A percentile compares a stretch with the other conserved stretches of the same genome.
Conservation (phyloP, 1,140 invertebrate genomes). For the Procambarus clarkii region DNA sequence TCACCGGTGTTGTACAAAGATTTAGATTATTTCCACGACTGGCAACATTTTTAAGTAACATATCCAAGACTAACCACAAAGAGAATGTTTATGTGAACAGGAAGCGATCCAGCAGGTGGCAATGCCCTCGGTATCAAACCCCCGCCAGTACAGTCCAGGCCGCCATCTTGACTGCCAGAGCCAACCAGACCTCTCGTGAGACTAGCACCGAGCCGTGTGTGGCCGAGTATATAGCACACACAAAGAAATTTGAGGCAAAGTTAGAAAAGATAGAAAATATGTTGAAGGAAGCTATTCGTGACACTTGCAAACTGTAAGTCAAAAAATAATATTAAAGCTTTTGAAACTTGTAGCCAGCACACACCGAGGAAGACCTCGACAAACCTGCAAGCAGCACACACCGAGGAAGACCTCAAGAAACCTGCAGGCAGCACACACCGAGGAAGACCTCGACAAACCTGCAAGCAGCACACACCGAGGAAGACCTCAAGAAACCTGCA, state of each 20-base stretch:
- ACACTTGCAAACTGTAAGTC: not conserved
- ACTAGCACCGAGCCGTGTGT: not conserved
- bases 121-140: not conserved
- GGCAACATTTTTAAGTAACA: not conserved
- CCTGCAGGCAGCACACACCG: too few relatives aligned
- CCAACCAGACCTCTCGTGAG: not conserved
- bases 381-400: too few relatives aligned
- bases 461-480: too few relatives aligned
- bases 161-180: not conserved
- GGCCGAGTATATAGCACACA: not conserved
- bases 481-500: too few relatives aligned
- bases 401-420: too few relatives aligned
- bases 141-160: not conserved
- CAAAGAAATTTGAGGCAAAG: not conserved
- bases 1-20: not conserved
- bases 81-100: not conserved
- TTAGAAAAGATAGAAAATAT: not conserved
- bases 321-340: not conserved
- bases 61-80: not conserved
- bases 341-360: too few relatives aligned
- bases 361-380: too few relatives aligned
- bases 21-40: constrained; percentile 21
- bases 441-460: too few relatives aligned
- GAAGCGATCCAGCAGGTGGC: not conserved
- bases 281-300: not conserved